Conservation (phyloP, 2,113 vertebrate species). For the Rhea pennata region DNA sequence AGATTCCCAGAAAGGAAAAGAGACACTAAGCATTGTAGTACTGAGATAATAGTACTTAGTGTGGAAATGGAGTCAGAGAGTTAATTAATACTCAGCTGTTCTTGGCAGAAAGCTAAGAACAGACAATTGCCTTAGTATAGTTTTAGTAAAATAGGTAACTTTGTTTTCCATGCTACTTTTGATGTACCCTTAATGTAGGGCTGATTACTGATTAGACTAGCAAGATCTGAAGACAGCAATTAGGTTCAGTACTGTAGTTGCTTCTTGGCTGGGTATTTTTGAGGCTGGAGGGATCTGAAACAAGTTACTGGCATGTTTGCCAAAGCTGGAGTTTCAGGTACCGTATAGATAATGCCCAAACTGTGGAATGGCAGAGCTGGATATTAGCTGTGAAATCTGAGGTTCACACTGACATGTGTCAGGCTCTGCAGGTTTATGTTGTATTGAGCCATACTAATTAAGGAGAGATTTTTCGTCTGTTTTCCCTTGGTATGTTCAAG, state of each 20-base stretch:
- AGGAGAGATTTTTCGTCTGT: neutral
- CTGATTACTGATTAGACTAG: neutral
- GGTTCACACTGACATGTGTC: neutral
- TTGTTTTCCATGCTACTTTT: neutral
- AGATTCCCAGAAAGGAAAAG: neutral
- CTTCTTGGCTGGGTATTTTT: neutral
- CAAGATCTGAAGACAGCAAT: neutral
- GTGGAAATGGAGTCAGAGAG: neutral
- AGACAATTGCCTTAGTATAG: neutral
- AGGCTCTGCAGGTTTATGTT: neutral
- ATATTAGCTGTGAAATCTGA: rapidly evolving
- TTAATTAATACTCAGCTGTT: neutral
- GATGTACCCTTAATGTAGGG: neutral
- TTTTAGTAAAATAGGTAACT: neutral
- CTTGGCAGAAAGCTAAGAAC: neutral
- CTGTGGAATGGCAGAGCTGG: neutral
- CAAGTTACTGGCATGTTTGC: neutral
- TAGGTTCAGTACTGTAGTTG: neutral
- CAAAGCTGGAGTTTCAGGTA: neutral
- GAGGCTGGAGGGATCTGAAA: neutral
- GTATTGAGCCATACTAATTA: neutral
- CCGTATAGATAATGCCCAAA: neutral
- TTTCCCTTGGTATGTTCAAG: neutral
- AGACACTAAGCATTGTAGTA: neutral
- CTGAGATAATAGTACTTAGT: neutral